Percentiles rank a stretch among this genome's conserved stretches.
These are phyloP conservation scores for Hippocampus zosterae DNA, from an alignment of 2,113 vertebrate genomes.

Conservation along the genomic window DNA sequence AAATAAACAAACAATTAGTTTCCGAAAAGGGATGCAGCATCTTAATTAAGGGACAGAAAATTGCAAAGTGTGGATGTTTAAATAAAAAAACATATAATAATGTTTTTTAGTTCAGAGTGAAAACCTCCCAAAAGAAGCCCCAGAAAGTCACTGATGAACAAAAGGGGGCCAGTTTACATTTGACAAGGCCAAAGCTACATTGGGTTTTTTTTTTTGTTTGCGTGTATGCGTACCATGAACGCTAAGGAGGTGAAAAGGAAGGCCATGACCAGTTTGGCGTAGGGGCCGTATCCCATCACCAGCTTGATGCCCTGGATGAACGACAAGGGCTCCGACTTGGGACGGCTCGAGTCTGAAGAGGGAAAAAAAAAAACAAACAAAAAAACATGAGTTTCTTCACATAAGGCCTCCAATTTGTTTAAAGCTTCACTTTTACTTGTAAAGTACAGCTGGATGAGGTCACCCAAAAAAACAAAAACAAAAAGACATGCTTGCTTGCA, in stretches of 20 bases:
- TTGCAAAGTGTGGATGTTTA: too few species aligned
- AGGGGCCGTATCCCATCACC: conserved; percentile 87
- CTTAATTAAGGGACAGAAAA: neutral
- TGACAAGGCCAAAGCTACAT: neutral
- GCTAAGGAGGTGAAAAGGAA: conserved; percentile 94
- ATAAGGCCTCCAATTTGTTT: too few species aligned
- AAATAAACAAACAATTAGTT: conserved; percentile 10
- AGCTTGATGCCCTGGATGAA: conserved; percentile 85
- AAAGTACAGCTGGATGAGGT: conserved; percentile 1
- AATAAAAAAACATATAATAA: too few species aligned
- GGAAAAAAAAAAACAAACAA: neutral
- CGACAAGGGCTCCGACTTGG: conserved; percentile 72
- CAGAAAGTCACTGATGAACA: neutral
- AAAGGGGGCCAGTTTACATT: neutral
- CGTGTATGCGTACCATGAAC: conserved; percentile 82
- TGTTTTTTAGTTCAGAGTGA: too few species aligned
- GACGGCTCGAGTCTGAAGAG: conserved; percentile 69
- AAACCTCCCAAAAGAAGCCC: neutral
- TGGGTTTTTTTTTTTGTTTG: neutral
- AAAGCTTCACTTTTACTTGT: too few species aligned
- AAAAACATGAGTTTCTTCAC: neutral
- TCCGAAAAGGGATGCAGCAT: neutral
- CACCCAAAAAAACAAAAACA: neutral
- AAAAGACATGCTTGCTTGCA: neutral
- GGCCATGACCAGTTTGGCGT: conserved; percentile 85